Evolutionary conservation across 2,113 vertebrate genomes (phyloP).

Genomic region (Epinephelus moara): DNA sequence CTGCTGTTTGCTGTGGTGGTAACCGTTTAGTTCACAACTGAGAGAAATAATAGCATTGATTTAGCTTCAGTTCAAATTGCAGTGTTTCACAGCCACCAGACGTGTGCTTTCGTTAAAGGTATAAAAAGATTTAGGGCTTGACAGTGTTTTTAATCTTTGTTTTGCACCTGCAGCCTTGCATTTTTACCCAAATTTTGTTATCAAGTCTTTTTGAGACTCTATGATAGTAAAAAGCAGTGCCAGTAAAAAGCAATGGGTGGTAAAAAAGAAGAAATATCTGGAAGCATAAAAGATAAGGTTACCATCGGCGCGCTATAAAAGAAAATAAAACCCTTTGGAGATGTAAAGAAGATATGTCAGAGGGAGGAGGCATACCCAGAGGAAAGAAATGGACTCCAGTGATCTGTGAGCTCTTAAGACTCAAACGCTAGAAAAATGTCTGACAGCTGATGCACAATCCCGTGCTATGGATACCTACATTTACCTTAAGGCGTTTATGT

Average conservation of each 20-base stretch:
- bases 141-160: slow-evolving; percentile 32
- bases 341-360: slow-evolving; percentile 30
- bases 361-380: slow-evolving; percentile 11
- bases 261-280: slow-evolving; percentile 32
- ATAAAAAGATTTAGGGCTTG: slow-evolving; percentile 19
- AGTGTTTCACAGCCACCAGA: slow-evolving; percentile 42
- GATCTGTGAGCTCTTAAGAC: slow-evolving; percentile 17
- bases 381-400: slow-evolving; percentile 22
- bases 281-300: slow-evolving; percentile 37
- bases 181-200: slow-evolving; percentile 32
- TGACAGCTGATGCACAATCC: slow-evolving; percentile 6
- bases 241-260: slow-evolving; percentile 18
- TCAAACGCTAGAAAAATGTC: background rate
- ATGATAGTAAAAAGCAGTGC: background rate
- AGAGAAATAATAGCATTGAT: slow-evolving; percentile 40
- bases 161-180: slow-evolving; percentile 39
- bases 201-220: slow-evolving; percentile 22
- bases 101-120: slow-evolving; percentile 39
- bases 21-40: slow-evolving; percentile 3
- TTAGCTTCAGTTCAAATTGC: slow-evolving; percentile 20
- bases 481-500: slow-evolving; percentile 1
- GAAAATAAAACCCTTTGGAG: slow-evolving; percentile 28
- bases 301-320: slow-evolving; percentile 10
- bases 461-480: background rate
- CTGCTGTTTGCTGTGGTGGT: slow-evolving; percentile 13